phyloP scores from a whole-genome alignment of 2,888 invertebrate species.

The Portevinia maculata region DNA sequence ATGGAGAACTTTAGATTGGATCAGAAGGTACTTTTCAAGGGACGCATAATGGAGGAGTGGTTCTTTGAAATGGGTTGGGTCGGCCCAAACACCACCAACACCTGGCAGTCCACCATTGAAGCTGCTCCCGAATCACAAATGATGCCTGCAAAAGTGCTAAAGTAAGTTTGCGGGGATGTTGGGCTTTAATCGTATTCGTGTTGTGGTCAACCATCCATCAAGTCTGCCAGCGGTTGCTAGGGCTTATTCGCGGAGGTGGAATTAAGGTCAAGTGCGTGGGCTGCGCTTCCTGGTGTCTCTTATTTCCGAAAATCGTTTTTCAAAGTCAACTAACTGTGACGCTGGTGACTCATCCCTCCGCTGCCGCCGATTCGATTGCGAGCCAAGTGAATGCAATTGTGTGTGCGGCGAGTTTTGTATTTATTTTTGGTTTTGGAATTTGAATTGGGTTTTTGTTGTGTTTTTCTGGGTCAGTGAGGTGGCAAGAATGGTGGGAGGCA shows the following conservation, averaged over 20 bases:
- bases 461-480: conserved; percentile 30
- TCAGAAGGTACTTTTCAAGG: conserved; percentile 91
- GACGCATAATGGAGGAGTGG: conserved; percentile 98
- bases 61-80: conserved; percentile 99
- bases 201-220: conserved; percentile 47
- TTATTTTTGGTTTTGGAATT: conserved; percentile 38
- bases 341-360: conserved; percentile 10
- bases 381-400: conserved; percentile 32
- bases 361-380: neutral
- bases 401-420: conserved; percentile 17
- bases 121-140: conserved; percentile 99
- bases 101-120: conserved; percentile 99
- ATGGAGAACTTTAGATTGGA: conserved; percentile 98
- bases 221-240: conserved; percentile 45
- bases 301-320: conserved; percentile 9
- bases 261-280: conserved; percentile 64
- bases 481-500: conserved; percentile 2
- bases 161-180: conserved; percentile 84
- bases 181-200: neutral
- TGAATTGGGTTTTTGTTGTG: neutral
- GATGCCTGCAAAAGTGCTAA: conserved; percentile 99
- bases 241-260: conserved; percentile 7
- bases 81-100: conserved; percentile 98
- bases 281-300: conserved; percentile 7
- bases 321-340: conserved; percentile 1